Percentiles rank a stretch among this genome's conserved stretches.
Evolutionary conservation across 2,113 vertebrate genomes (phyloP).

Genomic region (Genyomyrus donnyi): DNA sequence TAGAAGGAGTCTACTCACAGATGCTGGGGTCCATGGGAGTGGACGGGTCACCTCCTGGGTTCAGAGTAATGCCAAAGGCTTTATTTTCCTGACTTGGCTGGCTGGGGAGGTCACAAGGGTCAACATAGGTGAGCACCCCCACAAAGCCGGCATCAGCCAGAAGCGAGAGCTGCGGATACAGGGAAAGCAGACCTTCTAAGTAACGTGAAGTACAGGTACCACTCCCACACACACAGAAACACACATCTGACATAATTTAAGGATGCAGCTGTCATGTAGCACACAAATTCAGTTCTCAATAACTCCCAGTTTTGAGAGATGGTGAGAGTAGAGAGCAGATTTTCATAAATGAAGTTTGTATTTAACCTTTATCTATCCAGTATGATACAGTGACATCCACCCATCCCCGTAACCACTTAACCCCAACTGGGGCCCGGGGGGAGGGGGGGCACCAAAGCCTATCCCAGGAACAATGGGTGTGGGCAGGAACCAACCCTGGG

Average conservation of each 20-base stretch:
- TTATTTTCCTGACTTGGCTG: constrained; percentile 49
- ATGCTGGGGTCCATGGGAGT: constrained; percentile 64
- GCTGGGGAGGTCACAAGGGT: constrained; percentile 78
- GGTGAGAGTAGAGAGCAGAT: neutral
- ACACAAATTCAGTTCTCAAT: neutral
- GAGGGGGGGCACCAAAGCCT: too few species aligned
- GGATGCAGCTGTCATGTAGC: neutral
- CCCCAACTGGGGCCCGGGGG: too few species aligned
- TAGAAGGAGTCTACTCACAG: constrained; percentile 57
- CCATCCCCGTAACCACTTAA: too few species aligned
- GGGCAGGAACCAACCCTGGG: too few species aligned
- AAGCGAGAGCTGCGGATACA: constrained; percentile 68
- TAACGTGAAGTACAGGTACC: neutral
- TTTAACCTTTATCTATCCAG: neutral
- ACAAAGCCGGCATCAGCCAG: constrained; percentile 77
- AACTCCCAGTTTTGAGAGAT: neutral
- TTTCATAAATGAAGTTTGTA: neutral
- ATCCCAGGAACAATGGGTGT: too few species aligned
- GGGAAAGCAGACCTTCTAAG: neutral
- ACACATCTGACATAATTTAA: neutral
- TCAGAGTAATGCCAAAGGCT: constrained; percentile 77
- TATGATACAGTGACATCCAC: neutral
- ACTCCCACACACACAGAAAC: neutral
- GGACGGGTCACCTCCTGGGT: constrained; percentile 75
- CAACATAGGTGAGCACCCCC: constrained; percentile 76